Evolutionary conservation across 2,113 vertebrate species (phyloP).

Genomic region (Nicator chloris): DNA sequence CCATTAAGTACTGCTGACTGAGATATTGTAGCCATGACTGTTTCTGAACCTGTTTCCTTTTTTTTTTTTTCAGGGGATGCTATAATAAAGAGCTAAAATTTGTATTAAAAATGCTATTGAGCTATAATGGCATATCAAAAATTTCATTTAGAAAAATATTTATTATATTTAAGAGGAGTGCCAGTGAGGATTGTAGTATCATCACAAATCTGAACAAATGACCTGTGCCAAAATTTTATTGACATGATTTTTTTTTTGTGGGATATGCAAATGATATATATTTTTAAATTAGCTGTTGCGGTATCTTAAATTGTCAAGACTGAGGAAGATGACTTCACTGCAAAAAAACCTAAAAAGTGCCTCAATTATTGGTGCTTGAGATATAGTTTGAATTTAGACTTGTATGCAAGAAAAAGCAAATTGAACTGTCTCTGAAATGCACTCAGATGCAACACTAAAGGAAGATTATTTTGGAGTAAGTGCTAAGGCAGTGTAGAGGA

Average conservation of each 20-base stretch:
- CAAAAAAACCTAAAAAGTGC: neutral
- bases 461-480: neutral
- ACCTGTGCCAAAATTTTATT: neutral
- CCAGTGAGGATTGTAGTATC: neutral
- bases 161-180: neutral
- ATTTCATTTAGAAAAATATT: neutral
- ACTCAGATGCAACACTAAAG: neutral
- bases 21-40: neutral
- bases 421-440: neutral
- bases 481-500: neutral
- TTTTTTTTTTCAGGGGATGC: neutral
- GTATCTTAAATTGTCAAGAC: neutral
- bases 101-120: neutral
- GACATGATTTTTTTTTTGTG: neutral
- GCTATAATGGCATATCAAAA: neutral
- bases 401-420: neutral
- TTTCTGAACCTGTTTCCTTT: neutral
- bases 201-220: neutral
- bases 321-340: neutral
- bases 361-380: neutral
- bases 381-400: neutral
- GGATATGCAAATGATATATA: neutral
- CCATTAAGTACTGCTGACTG: neutral
- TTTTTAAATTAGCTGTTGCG: neutral
- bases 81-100: neutral